Conservation (phyloP, 1,140 invertebrate species). For the Rhizoglyphus robini region DNA sequence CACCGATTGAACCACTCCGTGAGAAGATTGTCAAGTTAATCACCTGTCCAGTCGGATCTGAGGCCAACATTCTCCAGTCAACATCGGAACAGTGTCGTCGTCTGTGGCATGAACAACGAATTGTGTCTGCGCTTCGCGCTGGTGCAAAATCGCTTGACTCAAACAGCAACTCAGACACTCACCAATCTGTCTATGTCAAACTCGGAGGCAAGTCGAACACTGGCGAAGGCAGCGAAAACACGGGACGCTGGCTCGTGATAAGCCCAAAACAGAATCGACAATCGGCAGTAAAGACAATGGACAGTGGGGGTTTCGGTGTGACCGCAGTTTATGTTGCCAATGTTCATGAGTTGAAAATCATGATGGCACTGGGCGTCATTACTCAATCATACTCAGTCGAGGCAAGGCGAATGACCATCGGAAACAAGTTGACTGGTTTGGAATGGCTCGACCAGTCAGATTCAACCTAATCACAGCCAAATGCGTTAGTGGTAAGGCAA, state of each 20-base stretch:
- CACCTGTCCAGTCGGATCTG: constrained; percentile 54
- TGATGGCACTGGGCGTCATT: constrained; percentile 98
- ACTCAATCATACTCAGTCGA: too few relatives aligned
- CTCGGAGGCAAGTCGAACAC: constrained; percentile 93
- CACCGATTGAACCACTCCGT: constrained; percentile 97
- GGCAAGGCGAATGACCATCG: constrained; percentile 88
- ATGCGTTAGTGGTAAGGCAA: too few relatives aligned
- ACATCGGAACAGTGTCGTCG: constrained; percentile 75
- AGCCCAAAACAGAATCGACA: constrained; percentile 51
- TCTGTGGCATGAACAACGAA: constrained; percentile 86
- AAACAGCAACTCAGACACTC: constrained; percentile 85
- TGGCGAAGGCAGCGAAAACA: constrained; percentile 82
- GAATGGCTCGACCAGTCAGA: constrained; percentile 85
- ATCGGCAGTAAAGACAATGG: constrained; percentile 66
- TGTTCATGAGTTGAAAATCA: constrained; percentile 90
- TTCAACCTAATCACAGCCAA: constrained; percentile 96
- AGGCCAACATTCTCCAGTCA: constrained; percentile 84
- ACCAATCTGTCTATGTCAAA: constrained; percentile 74
- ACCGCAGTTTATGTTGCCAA: constrained; percentile 91
- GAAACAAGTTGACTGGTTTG: constrained; percentile 79
- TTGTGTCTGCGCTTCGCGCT: constrained; percentile 75
- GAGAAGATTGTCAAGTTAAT: constrained; percentile 98
- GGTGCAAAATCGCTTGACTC: constrained; percentile 85
- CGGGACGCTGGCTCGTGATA: constrained; percentile 63
- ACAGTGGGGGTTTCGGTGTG: constrained; percentile 94